A percentile compares a stretch with the other conserved stretches of the same genome.
phyloP scores from a whole-genome alignment of 2,888 invertebrate genomes.

The Acrobeloides nanus region DNA sequence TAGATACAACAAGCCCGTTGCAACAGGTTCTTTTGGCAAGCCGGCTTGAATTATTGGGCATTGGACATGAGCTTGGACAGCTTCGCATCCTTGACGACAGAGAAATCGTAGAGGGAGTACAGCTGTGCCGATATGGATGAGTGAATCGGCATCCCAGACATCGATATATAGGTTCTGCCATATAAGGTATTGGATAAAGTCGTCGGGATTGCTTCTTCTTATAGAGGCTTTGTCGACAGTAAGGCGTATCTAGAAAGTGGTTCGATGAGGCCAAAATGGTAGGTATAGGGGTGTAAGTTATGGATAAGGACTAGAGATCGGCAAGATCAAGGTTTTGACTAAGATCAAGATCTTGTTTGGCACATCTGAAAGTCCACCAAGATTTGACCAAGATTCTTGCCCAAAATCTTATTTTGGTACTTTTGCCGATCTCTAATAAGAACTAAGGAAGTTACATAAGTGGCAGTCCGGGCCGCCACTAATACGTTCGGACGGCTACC shows the following conservation, averaged over 20 bases:
- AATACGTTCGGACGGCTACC: no score
- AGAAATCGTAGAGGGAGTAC: constrained; percentile 57
- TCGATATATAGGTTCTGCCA: constrained; percentile 56
- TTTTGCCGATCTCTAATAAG: no score
- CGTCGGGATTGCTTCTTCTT: constrained; percentile 27
- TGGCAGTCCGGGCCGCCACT: no score
- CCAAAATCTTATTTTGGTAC: no score
- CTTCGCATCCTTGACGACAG: constrained; percentile 56
- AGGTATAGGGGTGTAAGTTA: no score
- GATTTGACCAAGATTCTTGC: no score
- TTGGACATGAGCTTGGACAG: constrained; percentile 57
- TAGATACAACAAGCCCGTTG: constrained; percentile 28
- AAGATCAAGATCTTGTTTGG: no score
- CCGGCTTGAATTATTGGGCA: constrained; percentile 31
- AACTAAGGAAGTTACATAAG: no score
- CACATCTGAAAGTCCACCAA: no score
- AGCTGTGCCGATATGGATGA: constrained; percentile 56
- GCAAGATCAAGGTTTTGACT: no score
- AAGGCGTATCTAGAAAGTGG: constrained; percentile 53
- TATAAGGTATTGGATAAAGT: constrained; percentile 55
- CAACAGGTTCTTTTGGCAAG: constrained; percentile 10
- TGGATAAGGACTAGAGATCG: no score
- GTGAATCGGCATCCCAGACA: constrained; percentile 59
- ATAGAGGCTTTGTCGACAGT: constrained; percentile 55
- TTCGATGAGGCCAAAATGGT: background rate